Percentiles rank a stretch among this genome's conserved stretches.
Evolutionary conservation across 2,888 invertebrate species (phyloP).

Genomic region (Nycteola revayana): DNA sequence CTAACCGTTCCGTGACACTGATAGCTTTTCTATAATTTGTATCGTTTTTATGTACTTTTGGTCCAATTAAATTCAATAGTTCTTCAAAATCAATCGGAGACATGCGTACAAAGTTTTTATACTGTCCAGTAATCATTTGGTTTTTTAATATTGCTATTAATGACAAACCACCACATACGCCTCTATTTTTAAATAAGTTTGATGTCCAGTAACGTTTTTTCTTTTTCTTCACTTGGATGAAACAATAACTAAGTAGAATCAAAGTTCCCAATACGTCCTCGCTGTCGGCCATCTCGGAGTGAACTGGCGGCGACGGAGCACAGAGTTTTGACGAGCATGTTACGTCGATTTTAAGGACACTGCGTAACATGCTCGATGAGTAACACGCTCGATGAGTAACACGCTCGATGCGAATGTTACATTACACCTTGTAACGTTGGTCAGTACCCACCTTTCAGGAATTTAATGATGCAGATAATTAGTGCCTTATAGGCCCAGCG

Average conservation of each 20-base stretch:
- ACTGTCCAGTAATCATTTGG: slow-evolving; percentile 18
- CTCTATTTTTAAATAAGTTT: slow-evolving; percentile 24
- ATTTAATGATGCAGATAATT: too few relatives aligned
- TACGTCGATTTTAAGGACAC: slow-evolving; percentile 14
- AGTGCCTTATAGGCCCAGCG: too few relatives aligned
- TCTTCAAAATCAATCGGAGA: slow-evolving; percentile 25
- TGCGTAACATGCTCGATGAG: slow-evolving; percentile 10
- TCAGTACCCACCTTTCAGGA: background rate
- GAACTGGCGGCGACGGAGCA: slow-evolving; percentile 11
- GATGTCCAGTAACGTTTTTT: slow-evolving; percentile 27
- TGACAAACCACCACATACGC: slow-evolving; percentile 16
- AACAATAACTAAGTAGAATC: slow-evolving; percentile 27
- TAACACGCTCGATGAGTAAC: background rate
- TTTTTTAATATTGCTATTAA: slow-evolving; percentile 11
- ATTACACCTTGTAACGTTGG: slow-evolving; percentile 5
- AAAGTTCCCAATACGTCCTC: slow-evolving; percentile 15
- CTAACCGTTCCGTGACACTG: slow-evolving; percentile 20
- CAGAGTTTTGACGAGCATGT: slow-evolving; percentile 14
- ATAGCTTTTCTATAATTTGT: slow-evolving; percentile 23
- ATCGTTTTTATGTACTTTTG: slow-evolving; percentile 18
- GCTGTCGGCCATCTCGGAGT: slow-evolving; percentile 14
- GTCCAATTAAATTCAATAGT: slow-evolving; percentile 25
- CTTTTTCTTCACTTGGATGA: slow-evolving; percentile 27
- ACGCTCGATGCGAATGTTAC: slow-evolving; percentile 10
- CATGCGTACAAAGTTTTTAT: slow-evolving; percentile 28